These are phyloP conservation scores for Carpatolechia fugitivella DNA, from an alignment of 2,888 invertebrate species.

Conservation along the genomic window DNA sequence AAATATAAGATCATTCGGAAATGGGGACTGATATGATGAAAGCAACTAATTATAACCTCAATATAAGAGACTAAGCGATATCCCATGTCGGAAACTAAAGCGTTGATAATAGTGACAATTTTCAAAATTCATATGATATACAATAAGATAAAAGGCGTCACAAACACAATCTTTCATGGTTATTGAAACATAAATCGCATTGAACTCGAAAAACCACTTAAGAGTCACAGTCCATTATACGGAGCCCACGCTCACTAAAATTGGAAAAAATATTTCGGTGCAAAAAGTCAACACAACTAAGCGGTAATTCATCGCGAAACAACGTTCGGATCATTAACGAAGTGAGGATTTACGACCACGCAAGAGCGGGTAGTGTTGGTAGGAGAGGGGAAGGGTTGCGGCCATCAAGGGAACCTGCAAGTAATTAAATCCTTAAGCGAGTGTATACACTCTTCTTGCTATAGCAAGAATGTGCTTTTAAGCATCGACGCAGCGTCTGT, in stretches of 20 bases:
- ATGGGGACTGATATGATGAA: slow-evolving; percentile 5
- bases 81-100: slow-evolving; percentile 26
- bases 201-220: slow-evolving; percentile 69
- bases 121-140: slow-evolving; percentile 46
- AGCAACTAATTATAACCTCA: slow-evolving; percentile 3
- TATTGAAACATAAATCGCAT: slow-evolving; percentile 66
- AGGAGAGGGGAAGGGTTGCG: slow-evolving; percentile 35
- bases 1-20: slow-evolving; percentile 11
- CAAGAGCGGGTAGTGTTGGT: slow-evolving; percentile 38
- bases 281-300: slow-evolving; percentile 67
- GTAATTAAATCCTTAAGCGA: slow-evolving; percentile 77
- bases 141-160: slow-evolving; percentile 46
- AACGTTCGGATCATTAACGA: slow-evolving; percentile 68
- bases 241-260: slow-evolving; percentile 63
- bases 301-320: slow-evolving; percentile 69
- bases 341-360: slow-evolving; percentile 73
- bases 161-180: slow-evolving; percentile 56
- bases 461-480: slow-evolving; percentile 61
- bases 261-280: slow-evolving; percentile 56
- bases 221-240: slow-evolving; percentile 60
- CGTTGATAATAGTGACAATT: slow-evolving; percentile 36
- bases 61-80: slow-evolving; percentile 1
- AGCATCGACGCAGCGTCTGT: slow-evolving; percentile 50
- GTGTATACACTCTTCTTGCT: slow-evolving; percentile 43
- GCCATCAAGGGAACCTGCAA: slow-evolving; percentile 68